Conservation (phyloP, 2,797 vertebrate species). For the Neosilurus hyrtlii region DNA sequence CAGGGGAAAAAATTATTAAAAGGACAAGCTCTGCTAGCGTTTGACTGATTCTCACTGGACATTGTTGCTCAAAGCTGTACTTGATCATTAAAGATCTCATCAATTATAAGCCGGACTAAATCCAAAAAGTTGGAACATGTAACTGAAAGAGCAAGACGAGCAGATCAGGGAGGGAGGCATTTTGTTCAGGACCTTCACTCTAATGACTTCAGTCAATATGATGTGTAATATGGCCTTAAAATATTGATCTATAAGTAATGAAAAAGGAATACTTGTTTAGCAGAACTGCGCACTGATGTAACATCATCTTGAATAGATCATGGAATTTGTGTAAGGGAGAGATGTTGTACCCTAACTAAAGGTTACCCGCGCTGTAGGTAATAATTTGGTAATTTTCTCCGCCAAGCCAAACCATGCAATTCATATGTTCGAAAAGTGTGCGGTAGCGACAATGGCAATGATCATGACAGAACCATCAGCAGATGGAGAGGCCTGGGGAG, state of each 20-base stretch:
- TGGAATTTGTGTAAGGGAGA: not conserved
- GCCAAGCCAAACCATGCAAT: constrained; percentile 27
- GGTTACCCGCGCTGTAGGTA: constrained; percentile 19
- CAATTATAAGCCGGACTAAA: not conserved
- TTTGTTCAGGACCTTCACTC: constrained; percentile 9
- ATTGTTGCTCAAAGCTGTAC: not conserved
- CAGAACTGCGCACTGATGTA: not conserved
- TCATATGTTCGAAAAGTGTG: constrained; percentile 36
- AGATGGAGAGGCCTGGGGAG: constrained; percentile 35
- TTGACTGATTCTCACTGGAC: constrained; percentile 1
- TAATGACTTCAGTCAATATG: constrained; percentile 19
- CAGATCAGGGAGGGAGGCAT: not conserved
- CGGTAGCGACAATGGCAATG: constrained; percentile 38
- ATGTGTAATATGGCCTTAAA: constrained; percentile 29
- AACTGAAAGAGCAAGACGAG: constrained; percentile 4
- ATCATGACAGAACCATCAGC: constrained; percentile 46
- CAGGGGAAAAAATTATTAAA: no score
- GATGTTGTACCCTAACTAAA: constrained; percentile 1
- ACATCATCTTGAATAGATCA: constrained; percentile 6
- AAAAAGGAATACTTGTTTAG: constrained; percentile 1
- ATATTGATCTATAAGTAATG: constrained; percentile 30
- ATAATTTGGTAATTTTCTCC: constrained; percentile 43
- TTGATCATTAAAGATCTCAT: not conserved
- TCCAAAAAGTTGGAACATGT: not conserved
- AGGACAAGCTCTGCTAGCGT: not conserved